A percentile compares a stretch with the other conserved stretches of the same genome.
These are phyloP conservation scores for Anas capensis DNA, from an alignment of 2,797 vertebrate species.

Conservation along the genomic window DNA sequence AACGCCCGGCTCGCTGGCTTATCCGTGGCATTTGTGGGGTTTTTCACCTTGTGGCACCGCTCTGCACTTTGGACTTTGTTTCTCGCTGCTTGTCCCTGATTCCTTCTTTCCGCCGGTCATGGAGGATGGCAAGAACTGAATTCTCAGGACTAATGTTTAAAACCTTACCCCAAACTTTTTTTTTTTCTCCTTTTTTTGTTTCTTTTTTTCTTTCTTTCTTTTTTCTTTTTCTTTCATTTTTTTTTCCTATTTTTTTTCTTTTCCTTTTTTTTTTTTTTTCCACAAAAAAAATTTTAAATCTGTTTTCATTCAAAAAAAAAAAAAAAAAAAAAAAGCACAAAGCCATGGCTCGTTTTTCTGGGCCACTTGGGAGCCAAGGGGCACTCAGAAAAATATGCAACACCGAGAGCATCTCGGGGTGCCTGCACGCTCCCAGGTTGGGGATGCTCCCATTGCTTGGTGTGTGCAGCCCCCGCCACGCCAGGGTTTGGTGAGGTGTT, in stretches of 20 bases:
- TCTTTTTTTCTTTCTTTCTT: no score
- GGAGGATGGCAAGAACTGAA: neutral
- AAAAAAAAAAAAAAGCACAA: no score
- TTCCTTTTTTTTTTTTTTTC: accelerated
- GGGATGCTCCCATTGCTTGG: neutral
- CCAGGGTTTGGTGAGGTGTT: neutral
- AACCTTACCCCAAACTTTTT: neutral
- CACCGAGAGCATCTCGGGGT: neutral
- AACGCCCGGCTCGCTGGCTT: neutral
- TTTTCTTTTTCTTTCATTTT: no score
- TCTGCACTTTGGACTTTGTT: neutral
- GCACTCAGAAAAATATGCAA: no score
- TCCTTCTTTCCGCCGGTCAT: accelerated
- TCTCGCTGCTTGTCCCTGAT: accelerated
- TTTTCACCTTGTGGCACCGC: neutral
- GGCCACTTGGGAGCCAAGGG: no score
- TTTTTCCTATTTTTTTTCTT: no score
- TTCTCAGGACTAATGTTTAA: neutral
- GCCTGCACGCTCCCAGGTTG: neutral
- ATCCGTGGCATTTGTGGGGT: accelerated
- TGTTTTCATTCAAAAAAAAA: neutral
- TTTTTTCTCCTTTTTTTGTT: no score
- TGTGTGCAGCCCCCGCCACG: neutral
- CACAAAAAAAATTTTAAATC: neutral
- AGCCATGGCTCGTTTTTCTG: neutral